Base-by-base conservation (phyloP, 2,113 vertebrate species). In the Xenopus laevis region DNA sequence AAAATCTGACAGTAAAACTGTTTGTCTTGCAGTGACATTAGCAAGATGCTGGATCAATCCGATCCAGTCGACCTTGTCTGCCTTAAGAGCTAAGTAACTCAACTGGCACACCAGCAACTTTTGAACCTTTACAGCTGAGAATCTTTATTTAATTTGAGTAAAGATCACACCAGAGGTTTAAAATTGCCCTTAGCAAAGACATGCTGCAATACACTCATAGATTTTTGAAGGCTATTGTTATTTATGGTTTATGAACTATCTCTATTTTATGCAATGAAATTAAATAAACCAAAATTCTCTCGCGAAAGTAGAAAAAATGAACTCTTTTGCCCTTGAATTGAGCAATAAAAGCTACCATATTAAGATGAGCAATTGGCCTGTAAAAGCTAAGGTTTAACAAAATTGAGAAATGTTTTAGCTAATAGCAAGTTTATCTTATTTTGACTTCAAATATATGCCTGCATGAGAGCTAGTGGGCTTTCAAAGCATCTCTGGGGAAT, bases 61-160 rank as follows among this genome's bases (percentile, higher is more conserved):
- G 76, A 74, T 1, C 65, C 6, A 2, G 67, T 76, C 84, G 81
- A 87, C 84, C 84, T 84, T 84, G 79, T 71, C 74, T 79, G 81
- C 65, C 84, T 84, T 79, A 79, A 71, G 82, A 86, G 80, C 80
- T 85, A 87, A 88, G 84, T 78, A 79, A 82, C 17, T 74, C 40
- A 81, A 85, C 70, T 84, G 79, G 82, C 78, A 80, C 77, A 83
- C 83, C 79, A 74, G 79, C 80, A 87, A 81, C 84, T 86, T 88
- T 80, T 74, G 65, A 90, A 86, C 84, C 86, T 85, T 87, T 83
- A 83, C 72, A 72, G 81, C 76, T 82, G 60, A 81, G 77, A 82
- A 83, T 79, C 60, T 86, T 86, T 88, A 86, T 87, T 88, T 90
- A 86, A 90, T 89, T 86, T 84, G 83, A 90, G 85, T 84, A 82